These are phyloP conservation scores for Danionella cerebrum DNA, from an alignment of 2,113 vertebrate species.

Conservation along the genomic window DNA sequence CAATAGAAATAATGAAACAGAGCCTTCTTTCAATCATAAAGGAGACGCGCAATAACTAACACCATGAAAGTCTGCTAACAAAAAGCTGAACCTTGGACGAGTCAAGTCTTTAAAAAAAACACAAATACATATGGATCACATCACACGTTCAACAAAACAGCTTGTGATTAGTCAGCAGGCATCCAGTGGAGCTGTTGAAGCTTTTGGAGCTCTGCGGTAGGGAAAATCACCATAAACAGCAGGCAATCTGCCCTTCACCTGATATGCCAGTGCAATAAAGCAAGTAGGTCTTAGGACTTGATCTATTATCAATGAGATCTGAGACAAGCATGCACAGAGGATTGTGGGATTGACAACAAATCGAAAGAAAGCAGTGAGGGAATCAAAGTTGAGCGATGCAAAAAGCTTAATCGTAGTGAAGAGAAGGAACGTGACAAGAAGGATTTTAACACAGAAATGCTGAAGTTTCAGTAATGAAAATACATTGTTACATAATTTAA, in stretches of 20 bases:
- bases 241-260: background rate
- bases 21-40: too few species aligned
- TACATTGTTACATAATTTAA: background rate
- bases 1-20: too few species aligned
- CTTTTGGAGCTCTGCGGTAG: conserved; percentile 2
- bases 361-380: background rate
- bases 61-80: background rate
- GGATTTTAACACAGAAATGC: too few species aligned
- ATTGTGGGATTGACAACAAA: conserved; percentile 1
- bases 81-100: background rate
- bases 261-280: background rate
- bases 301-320: background rate
- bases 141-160: background rate
- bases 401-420: background rate
- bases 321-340: background rate
- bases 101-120: background rate
- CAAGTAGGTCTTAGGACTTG: background rate
- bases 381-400: background rate
- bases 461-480: background rate
- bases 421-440: background rate
- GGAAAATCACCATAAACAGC: background rate
- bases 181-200: background rate
- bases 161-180: background rate
- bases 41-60: too few species aligned
- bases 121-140: background rate